Evolutionary conservation across 2,888 invertebrate genomes (phyloP).

Genomic region (Himalopsyche kuldschensis): DNA sequence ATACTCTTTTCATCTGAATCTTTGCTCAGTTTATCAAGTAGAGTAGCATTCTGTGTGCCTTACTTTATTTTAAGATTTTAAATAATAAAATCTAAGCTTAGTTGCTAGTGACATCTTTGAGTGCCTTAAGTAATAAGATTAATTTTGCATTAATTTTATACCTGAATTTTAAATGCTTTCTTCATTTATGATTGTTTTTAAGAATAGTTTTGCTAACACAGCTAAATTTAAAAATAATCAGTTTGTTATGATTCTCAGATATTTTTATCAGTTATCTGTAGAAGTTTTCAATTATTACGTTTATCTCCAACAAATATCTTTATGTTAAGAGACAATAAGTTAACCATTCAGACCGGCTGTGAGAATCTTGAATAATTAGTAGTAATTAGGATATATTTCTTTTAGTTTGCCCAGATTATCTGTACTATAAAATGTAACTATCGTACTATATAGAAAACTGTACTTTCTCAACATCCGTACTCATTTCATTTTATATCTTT

Average conservation of each 20-base stretch:
- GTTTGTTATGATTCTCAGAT: no score
- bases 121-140: not conserved
- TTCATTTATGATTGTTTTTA: no score
- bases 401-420: not conserved
- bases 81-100: not conserved
- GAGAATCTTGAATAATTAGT: not conserved
- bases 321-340: not conserved
- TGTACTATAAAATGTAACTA: not conserved
- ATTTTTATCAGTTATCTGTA: no score
- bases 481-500: no score
- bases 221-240: no score
- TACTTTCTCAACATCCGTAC: not conserved
- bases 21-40: constrained; percentile 17
- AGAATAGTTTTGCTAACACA: no score
- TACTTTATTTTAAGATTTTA: constrained; percentile 1
- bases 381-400: not conserved
- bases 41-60: constrained; percentile 21
- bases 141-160: not conserved
- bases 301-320: no score
- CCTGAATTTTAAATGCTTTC: no score
- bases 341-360: not conserved
- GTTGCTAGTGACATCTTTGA: not conserved
- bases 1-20: not conserved
- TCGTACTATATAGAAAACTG: not conserved
- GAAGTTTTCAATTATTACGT: no score